Evolutionary conservation across 2,797 vertebrate species (phyloP).

Genomic region (Gymnoscopelus braueri): DNA sequence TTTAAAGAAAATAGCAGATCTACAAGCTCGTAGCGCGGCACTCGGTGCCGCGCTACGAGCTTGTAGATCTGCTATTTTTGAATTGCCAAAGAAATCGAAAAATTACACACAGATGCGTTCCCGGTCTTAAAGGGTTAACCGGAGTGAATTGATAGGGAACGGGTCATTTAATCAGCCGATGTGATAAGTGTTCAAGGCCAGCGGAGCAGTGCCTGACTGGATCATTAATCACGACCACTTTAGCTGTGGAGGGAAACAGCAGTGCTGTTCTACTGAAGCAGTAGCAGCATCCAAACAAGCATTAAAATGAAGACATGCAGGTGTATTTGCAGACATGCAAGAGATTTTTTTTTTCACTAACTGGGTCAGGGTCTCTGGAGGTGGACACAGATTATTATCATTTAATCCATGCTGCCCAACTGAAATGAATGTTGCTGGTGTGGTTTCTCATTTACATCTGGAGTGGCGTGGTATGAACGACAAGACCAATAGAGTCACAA

Average conservation of each 20-base stretch:
- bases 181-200: slow-evolving; percentile 26
- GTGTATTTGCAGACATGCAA: slow-evolving; percentile 31
- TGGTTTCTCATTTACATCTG: slow-evolving; percentile 23
- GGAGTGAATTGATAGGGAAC: slow-evolving; percentile 21
- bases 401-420: not conserved
- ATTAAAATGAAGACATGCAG: slow-evolving; percentile 57
- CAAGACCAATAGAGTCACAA: slow-evolving; percentile 1
- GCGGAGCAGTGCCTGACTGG: slow-evolving; percentile 26
- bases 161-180: slow-evolving; percentile 37
- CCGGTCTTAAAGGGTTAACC: too few relatives aligned
- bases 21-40: too few relatives aligned
- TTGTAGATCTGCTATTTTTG: too few relatives aligned
- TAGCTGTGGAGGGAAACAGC: slow-evolving; percentile 26
- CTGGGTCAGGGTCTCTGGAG: slow-evolving; percentile 45
- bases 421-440: slow-evolving; percentile 14
- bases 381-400: not conserved
- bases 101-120: too few relatives aligned
- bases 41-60: too few relatives aligned
- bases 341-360: slow-evolving; percentile 21
- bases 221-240: slow-evolving; percentile 55
- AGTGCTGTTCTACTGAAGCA: slow-evolving; percentile 21
- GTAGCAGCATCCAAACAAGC: slow-evolving; percentile 32
- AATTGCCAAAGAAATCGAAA: too few relatives aligned
- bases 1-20: too few relatives aligned
- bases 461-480: not conserved